Percentiles rank a stretch among this genome's conserved stretches.
These are phyloP conservation scores for Euspilapteryx auroguttella DNA, from an alignment of 2,888 invertebrate genomes.

Conservation along the genomic window DNA sequence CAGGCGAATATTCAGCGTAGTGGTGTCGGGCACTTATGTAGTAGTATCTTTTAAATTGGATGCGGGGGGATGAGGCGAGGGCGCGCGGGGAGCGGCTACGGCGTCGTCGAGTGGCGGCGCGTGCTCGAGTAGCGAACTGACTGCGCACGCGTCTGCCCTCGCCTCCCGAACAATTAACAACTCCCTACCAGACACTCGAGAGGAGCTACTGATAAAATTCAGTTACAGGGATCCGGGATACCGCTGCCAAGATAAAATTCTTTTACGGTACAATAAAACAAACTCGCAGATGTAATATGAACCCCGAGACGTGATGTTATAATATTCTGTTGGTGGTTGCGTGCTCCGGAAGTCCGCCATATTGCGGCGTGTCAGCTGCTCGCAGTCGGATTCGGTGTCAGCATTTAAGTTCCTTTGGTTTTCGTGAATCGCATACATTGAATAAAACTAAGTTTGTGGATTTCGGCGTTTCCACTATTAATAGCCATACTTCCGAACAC, in stretches of 20 bases:
- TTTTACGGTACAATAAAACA: background rate
- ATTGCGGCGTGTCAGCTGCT: conserved; percentile 26
- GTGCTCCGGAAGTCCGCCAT: conserved; percentile 21
- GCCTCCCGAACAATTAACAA: too few relatives aligned
- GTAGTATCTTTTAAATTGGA: conserved; percentile 55
- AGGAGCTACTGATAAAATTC: too few relatives aligned
- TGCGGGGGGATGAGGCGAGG: conserved; percentile 17
- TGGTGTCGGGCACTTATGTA: conserved; percentile 31
- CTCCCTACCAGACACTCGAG: too few relatives aligned
- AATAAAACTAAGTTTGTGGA: background rate
- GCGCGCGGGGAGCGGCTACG: conserved; percentile 30
- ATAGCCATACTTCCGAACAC: background rate
- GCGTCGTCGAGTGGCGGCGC: conserved; percentile 45
- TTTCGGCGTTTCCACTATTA: background rate
- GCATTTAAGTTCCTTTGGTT: conserved; percentile 11
- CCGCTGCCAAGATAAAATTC: background rate
- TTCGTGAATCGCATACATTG: background rate
- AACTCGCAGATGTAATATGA: conserved; percentile 6
- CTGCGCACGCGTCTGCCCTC: conserved; percentile 4
- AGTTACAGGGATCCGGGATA: too few relatives aligned
- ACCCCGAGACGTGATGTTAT: conserved; percentile 14
- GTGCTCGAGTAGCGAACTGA: conserved; percentile 43
- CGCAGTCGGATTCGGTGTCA: conserved; percentile 16
- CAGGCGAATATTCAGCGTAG: conserved; percentile 52
- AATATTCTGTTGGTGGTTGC: conserved; percentile 15